phyloP scores from a whole-genome alignment of 2,888 invertebrate species.

The Troides helena region DNA sequence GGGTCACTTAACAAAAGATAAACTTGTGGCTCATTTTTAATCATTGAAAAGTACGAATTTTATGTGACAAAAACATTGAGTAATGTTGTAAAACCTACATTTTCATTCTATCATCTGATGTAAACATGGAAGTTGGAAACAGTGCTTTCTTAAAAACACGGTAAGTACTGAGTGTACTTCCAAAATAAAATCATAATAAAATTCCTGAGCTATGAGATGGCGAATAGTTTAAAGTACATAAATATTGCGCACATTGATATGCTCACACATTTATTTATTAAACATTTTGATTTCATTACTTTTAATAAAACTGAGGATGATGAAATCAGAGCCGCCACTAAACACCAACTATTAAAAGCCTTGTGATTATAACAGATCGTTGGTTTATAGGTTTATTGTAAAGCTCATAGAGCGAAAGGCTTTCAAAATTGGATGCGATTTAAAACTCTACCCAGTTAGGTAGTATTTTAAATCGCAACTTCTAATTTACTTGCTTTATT shows the following conservation, averaged over 20 bases:
- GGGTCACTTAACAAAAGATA: too few species aligned
- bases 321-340: neutral
- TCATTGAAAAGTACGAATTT: too few species aligned
- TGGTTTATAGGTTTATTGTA: too few species aligned
- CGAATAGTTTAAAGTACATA: slow-evolving; percentile 12
- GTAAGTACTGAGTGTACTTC: slow-evolving; percentile 52
- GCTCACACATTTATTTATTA: slow-evolving; percentile 5
- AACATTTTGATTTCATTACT: neutral
- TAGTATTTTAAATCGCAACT: too few species aligned
- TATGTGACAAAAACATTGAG: too few species aligned
- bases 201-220: too few species aligned
- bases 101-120: slow-evolving; percentile 5
- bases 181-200: slow-evolving; percentile 38
- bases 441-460: too few species aligned
- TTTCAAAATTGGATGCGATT: too few species aligned
- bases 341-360: neutral
- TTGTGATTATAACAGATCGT: too few species aligned
- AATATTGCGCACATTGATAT: neutral
- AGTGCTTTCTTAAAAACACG: slow-evolving; percentile 39
- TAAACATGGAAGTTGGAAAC: slow-evolving; percentile 57
- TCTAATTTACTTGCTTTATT: neutral
- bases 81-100: too few species aligned
- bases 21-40: too few species aligned
- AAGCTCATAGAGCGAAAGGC: too few species aligned
- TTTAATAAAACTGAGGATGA: neutral